A percentile compares a stretch with the other conserved stretches of the same genome.
phyloP scores from a whole-genome alignment of 1,140 invertebrate genomes.

The Rhagoletis pomonella region DNA sequence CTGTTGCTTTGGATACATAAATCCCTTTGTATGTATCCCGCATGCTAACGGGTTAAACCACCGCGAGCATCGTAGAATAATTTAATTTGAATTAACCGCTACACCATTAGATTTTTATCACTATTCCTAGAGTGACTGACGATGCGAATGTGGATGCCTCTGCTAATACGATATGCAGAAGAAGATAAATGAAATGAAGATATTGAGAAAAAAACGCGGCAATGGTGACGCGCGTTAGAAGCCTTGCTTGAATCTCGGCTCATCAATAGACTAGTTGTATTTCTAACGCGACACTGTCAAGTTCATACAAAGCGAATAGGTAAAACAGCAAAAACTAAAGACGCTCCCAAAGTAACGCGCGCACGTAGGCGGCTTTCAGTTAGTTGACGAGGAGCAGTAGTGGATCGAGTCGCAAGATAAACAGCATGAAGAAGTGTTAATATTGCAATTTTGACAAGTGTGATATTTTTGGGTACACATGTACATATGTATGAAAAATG shows the following conservation, averaged over 20 bases:
- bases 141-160: background rate
- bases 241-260: slow-evolving; percentile 29
- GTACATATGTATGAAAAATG: no score
- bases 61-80: background rate
- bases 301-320: slow-evolving; percentile 1
- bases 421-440: background rate
- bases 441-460: background rate
- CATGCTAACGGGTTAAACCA: slow-evolving; percentile 3
- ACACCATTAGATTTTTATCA: background rate
- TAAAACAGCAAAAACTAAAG: background rate
- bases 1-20: no score
- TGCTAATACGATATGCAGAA: background rate
- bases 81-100: background rate
- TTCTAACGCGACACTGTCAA: slow-evolving; percentile 41
- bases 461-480: no score
- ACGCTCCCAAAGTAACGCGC: background rate
- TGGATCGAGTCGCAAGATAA: background rate
- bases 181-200: slow-evolving; percentile 20
- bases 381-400: background rate
- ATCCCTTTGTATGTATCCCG: background rate
- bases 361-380: background rate
- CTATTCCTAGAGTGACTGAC: background rate
- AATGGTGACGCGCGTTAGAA: background rate
- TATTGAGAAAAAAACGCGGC: background rate
- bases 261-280: slow-evolving; percentile 17